Conservation (phyloP, 2,888 invertebrate genomes). For the Fabriciana adippe region DNA sequence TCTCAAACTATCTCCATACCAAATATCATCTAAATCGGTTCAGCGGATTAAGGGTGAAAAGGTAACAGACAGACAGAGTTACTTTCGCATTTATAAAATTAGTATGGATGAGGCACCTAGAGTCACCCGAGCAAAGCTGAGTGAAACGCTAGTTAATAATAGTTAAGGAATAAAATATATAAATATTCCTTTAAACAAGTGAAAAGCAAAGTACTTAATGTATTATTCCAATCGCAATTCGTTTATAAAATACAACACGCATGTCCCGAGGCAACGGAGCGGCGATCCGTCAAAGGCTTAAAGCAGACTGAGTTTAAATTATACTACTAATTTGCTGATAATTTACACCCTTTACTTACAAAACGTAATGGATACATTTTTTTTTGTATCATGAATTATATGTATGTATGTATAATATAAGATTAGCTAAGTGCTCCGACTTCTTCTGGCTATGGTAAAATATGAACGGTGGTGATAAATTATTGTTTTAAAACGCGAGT, state of each 20-base stretch:
- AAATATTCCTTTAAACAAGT: not conserved
- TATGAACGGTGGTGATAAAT: too few relatives aligned
- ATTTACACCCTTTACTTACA: slow-evolving; percentile 48
- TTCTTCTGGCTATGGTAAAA: too few relatives aligned
- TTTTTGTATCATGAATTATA: not conserved
- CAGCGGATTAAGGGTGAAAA: too few relatives aligned
- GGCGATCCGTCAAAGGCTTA: slow-evolving; percentile 20
- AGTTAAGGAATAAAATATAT: not conserved
- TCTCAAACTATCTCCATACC: too few relatives aligned
- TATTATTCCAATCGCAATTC: not conserved
- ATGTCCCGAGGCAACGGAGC: slow-evolving; percentile 20
- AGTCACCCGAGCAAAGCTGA: too few relatives aligned
- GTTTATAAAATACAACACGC: slow-evolving; percentile 17
- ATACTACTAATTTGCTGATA: slow-evolving; percentile 53
- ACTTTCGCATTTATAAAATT: too few relatives aligned
- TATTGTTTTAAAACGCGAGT: too few relatives aligned
- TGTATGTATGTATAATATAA: not conserved
- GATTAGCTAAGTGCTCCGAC: too few relatives aligned
- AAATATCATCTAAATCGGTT: too few relatives aligned
- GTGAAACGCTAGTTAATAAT: not conserved
- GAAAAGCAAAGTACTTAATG: not conserved
- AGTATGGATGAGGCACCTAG: too few relatives aligned
- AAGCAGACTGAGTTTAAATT: slow-evolving; percentile 9
- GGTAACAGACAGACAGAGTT: too few relatives aligned
- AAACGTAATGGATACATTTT: slow-evolving; percentile 10